These are phyloP conservation scores for Molanna angustata DNA, from an alignment of 2,888 invertebrate species.

Conservation along the genomic window DNA sequence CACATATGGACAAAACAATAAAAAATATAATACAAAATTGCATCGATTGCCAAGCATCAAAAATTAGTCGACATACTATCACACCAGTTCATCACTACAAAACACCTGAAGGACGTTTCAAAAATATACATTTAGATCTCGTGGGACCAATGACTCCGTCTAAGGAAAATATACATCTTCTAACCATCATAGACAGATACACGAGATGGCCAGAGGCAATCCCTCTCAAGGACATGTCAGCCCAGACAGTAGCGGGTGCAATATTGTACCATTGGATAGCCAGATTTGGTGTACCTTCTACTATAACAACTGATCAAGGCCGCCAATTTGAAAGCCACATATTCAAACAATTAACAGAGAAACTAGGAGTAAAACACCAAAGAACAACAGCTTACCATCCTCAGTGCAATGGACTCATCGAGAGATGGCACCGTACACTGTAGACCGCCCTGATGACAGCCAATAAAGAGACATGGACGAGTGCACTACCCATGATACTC, in stretches of 20 bases:
- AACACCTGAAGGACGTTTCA: too few species aligned
- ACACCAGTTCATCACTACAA: too few species aligned
- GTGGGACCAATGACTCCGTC: slow-evolving; percentile 41
- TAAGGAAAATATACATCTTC: slow-evolving; percentile 36
- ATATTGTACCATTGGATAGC: slow-evolving; percentile 38
- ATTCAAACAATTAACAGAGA: slow-evolving; percentile 26
- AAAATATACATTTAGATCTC: slow-evolving; percentile 41
- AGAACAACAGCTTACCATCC: slow-evolving; percentile 33
- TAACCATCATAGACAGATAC: slow-evolving; percentile 38
- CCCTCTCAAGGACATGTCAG: slow-evolving; percentile 40
- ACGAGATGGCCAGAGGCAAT: slow-evolving; percentile 42
- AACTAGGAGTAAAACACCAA: slow-evolving; percentile 29
- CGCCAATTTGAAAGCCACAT: slow-evolving; percentile 29
- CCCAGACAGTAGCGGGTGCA: slow-evolving; percentile 39
- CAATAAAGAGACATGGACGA: slow-evolving; percentile 24
- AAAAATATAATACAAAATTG: too few species aligned
- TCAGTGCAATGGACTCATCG: slow-evolving; percentile 29
- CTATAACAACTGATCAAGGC: slow-evolving; percentile 32
- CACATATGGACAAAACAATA: too few species aligned
- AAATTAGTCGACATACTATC: too few species aligned
- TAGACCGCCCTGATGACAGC: slow-evolving; percentile 32
- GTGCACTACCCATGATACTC: slow-evolving; percentile 35
- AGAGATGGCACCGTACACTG: slow-evolving; percentile 34
- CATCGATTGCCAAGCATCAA: too few species aligned
- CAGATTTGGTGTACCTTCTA: slow-evolving; percentile 33